phyloP scores from a whole-genome alignment of 2,888 invertebrate genomes.

The Rhyacophila evoluta region DNA sequence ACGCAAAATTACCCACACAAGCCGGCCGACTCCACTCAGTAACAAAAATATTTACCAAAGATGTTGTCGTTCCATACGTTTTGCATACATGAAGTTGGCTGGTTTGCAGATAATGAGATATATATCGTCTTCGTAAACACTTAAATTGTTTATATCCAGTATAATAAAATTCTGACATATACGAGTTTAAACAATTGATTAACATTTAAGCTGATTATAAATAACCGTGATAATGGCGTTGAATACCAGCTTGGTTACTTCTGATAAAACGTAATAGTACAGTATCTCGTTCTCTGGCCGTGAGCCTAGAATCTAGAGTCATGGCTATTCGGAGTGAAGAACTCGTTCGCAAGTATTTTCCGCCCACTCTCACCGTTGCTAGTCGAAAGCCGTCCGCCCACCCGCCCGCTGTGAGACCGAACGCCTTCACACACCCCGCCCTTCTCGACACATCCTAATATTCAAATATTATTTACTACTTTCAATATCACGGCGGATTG shows the following conservation, averaged over 20 bases:
- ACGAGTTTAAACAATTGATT: too few relatives aligned
- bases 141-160: too few relatives aligned
- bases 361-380: background rate
- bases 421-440: constrained; percentile 24
- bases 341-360: constrained; percentile 15
- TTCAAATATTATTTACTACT: constrained; percentile 22
- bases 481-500: constrained; percentile 14
- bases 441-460: constrained; percentile 19
- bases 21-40: too few relatives aligned
- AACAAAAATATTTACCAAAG: too few relatives aligned
- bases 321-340: constrained; percentile 22
- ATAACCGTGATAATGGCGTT: too few relatives aligned
- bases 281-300: background rate
- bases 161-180: too few relatives aligned
- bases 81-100: too few relatives aligned
- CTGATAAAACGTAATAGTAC: background rate
- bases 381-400: constrained; percentile 24
- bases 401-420: constrained; percentile 12
- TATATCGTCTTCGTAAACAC: too few relatives aligned
- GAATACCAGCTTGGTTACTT: background rate
- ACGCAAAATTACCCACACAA: too few relatives aligned
- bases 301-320: constrained; percentile 24
- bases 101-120: too few relatives aligned
- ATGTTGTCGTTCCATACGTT: too few relatives aligned
- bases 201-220: too few relatives aligned